These are phyloP conservation scores for Sinocyclocheilus rhinocerous DNA, from an alignment of 2,113 vertebrate genomes.

Conservation along the genomic window DNA sequence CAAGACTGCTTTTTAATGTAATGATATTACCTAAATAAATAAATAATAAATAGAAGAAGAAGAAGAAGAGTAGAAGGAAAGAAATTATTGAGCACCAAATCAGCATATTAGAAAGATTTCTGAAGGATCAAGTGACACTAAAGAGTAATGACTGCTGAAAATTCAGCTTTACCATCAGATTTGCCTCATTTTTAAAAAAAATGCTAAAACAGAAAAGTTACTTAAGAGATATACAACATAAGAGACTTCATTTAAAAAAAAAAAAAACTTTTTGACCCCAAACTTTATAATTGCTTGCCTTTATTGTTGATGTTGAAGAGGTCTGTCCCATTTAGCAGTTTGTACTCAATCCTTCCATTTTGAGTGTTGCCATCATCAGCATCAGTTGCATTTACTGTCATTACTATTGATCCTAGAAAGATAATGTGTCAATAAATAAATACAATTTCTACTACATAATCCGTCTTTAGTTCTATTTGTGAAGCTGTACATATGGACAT, in stretches of 20 bases:
- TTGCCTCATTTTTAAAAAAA: too few relatives aligned
- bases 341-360: conserved; percentile 82
- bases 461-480: background rate
- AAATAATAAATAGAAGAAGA: too few relatives aligned
- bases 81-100: background rate
- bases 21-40: conserved; percentile 72
- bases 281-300: conserved; percentile 68
- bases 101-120: background rate
- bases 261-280: too few relatives aligned
- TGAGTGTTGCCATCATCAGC: conserved; percentile 86
- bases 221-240: too few relatives aligned
- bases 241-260: too few relatives aligned
- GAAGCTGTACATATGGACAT: background rate
- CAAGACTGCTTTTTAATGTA: conserved; percentile 75
- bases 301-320: conserved; percentile 80
- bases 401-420: conserved; percentile 80
- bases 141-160: background rate
- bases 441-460: background rate
- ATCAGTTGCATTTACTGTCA: conserved; percentile 83
- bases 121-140: background rate
- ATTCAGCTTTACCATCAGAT: too few relatives aligned
- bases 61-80: background rate
- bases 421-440: too few relatives aligned
- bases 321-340: conserved; percentile 73
- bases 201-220: background rate